phyloP scores from a whole-genome alignment of 35 echinoderm and acorn worm species.

The Apostichopus parvimensis region DNA sequence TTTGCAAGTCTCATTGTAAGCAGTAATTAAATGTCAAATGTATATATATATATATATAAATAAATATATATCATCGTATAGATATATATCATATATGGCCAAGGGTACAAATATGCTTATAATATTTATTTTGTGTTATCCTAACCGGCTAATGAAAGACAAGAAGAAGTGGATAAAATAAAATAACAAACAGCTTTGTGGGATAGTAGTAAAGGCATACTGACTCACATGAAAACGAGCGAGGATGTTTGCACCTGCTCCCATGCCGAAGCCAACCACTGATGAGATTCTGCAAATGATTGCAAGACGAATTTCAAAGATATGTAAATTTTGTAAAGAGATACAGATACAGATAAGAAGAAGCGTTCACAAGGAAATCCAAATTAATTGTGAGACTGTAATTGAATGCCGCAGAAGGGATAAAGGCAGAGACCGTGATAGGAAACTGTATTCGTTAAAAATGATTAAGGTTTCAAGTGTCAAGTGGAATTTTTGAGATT shows the following conservation, averaged over 20 bases:
- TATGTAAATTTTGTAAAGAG: not conserved
- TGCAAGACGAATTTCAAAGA: not conserved
- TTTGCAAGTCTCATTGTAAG: too few relatives aligned
- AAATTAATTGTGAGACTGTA: too few relatives aligned
- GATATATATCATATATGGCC: too few relatives aligned
- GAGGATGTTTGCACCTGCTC: conserved; percentile 92
- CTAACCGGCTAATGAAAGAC: too few relatives aligned
- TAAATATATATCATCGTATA: too few relatives aligned
- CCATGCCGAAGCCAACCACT: conserved; percentile 93
- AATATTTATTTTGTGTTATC: too few relatives aligned
- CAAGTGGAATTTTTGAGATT: not conserved
- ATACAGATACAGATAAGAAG: not conserved
- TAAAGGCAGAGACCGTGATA: too few relatives aligned
- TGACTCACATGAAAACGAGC: conserved; percentile 88
- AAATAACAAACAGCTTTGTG: not conserved
- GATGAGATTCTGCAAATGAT: conserved; percentile 66
- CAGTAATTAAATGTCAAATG: too few relatives aligned
- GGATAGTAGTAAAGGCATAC: not conserved
- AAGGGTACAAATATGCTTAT: too few relatives aligned
- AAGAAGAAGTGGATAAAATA: not conserved
- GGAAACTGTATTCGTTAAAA: not conserved
- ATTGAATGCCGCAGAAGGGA: not conserved
- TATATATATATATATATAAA: too few relatives aligned
- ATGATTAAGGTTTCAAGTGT: not conserved
- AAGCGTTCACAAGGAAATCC: not conserved